phyloP scores from a whole-genome alignment of 2,888 invertebrate species.

The Torymus auratus region DNA sequence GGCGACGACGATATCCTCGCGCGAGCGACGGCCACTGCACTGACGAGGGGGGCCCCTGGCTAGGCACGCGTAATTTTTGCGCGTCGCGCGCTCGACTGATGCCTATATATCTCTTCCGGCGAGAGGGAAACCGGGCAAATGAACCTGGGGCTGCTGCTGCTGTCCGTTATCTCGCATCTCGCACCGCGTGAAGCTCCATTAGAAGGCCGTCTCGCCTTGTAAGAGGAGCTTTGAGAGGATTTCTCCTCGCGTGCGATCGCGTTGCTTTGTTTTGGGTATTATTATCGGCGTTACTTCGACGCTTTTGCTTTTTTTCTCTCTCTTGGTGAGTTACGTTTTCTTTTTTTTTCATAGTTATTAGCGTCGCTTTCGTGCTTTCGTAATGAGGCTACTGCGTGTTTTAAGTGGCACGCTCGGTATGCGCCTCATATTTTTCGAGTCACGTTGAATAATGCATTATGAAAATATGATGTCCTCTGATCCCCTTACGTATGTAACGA shows the following conservation, averaged over 20 bases:
- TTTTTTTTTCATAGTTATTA: slow-evolving; percentile 20
- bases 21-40: background rate
- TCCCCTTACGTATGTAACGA: background rate
- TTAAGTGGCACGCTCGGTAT: slow-evolving; percentile 1
- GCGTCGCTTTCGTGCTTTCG: slow-evolving; percentile 36
- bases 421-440: slow-evolving; percentile 3
- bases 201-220: slow-evolving; percentile 33
- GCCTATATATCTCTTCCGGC: too few species aligned
- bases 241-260: background rate
- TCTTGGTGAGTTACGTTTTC: background rate
- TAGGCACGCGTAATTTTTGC: slow-evolving; percentile 59
- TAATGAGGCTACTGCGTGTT: slow-evolving; percentile 42
- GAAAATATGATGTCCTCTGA: background rate
- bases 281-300: slow-evolving; percentile 33
- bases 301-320: background rate
- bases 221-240: slow-evolving; percentile 31
- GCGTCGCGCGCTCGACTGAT: slow-evolving; percentile 8
- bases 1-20: slow-evolving; percentile 27
- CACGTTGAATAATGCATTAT: slow-evolving; percentile 17
- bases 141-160: slow-evolving; percentile 20
- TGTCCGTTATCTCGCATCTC: slow-evolving; percentile 49
- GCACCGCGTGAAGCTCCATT: slow-evolving; percentile 55
- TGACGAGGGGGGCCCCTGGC: background rate
- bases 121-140: slow-evolving; percentile 23
- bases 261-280: slow-evolving; percentile 23